Conservation (phyloP, 2,113 vertebrate genomes). For the Corythoichthys haematopterus region DNA sequence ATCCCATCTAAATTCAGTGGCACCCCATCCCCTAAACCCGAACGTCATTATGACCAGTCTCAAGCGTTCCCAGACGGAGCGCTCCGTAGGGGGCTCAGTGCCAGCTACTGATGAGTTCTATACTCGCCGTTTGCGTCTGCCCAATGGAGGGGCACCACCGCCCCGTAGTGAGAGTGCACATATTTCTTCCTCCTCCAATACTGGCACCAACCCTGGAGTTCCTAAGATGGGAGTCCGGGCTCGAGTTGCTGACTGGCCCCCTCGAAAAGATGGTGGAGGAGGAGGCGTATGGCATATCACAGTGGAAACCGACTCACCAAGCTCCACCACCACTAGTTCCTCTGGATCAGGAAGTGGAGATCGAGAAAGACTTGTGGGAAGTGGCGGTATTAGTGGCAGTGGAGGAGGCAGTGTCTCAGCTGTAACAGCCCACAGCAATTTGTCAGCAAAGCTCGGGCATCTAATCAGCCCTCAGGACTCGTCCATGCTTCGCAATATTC, state of each 20-base stretch:
- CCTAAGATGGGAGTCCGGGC: constrained; percentile 98
- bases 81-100: constrained; percentile 85
- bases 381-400: constrained; percentile 32
- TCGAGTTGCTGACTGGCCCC: constrained; percentile 96
- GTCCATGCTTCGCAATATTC: constrained; percentile 95
- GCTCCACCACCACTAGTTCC: constrained; percentile 67
- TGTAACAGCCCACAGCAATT: constrained; percentile 68
- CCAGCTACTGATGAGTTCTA: constrained; percentile 92
- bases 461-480: constrained; percentile 90
- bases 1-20: constrained; percentile 35
- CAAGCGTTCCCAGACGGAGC: constrained; percentile 97
- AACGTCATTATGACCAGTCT: constrained; percentile 90
- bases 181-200: constrained; percentile 72
- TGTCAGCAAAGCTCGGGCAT: constrained; percentile 83
- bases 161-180: constrained; percentile 92
- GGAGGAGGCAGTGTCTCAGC: constrained; percentile 44
- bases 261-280: constrained; percentile 84
- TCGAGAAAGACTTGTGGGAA: constrained; percentile 51
- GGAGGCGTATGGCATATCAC: constrained; percentile 77
- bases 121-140: constrained; percentile 89
- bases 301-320: constrained; percentile 80
- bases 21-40: constrained; percentile 34
- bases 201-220: constrained; percentile 87
- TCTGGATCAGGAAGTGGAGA: constrained; percentile 68
- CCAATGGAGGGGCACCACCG: constrained; percentile 90